Percentiles rank a stretch among this genome's conserved stretches.
Conservation (phyloP, 1,140 invertebrate genomes). For the Drosophila takahashii region DNA sequence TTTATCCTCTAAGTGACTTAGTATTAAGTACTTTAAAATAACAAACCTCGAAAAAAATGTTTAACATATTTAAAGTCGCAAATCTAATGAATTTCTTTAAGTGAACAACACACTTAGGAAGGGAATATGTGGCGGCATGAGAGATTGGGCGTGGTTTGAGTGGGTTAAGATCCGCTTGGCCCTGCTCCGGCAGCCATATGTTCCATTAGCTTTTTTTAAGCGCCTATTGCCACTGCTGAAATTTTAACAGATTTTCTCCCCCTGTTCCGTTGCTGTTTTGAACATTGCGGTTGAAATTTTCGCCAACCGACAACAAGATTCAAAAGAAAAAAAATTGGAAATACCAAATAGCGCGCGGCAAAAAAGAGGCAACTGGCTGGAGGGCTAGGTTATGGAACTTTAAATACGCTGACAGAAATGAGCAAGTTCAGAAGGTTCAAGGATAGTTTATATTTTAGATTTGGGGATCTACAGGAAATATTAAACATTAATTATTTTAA, state of each 20-base stretch:
- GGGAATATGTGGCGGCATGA: constrained; percentile 8
- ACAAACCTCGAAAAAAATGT: not conserved
- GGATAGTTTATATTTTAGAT: too few species aligned
- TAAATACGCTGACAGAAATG: not conserved
- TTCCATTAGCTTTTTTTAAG: constrained; percentile 81
- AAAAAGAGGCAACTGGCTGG: not conserved
- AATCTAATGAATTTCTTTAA: not conserved
- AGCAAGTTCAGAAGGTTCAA: too few species aligned
- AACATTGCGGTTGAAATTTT: constrained; percentile 67
- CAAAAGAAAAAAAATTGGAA: constrained; percentile 9
- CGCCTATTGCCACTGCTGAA: constrained; percentile 72
- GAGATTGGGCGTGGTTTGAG: constrained; percentile 3
- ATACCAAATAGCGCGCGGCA: not conserved
- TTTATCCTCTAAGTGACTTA: too few species aligned
- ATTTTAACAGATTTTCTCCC: constrained; percentile 78
- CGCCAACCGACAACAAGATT: constrained; percentile 24
- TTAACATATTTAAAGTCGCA: not conserved
- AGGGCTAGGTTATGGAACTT: not conserved
- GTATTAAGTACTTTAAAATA: not conserved
- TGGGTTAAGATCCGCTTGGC: constrained; percentile 41
- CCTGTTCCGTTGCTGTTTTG: constrained; percentile 52
- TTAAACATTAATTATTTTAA: too few species aligned
- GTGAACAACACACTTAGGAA: constrained; percentile 9
- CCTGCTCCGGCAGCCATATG: constrained; percentile 53
- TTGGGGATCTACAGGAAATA: too few species aligned